Conservation (phyloP, 2,797 vertebrate genomes). For the Pampus argenteus region DNA sequence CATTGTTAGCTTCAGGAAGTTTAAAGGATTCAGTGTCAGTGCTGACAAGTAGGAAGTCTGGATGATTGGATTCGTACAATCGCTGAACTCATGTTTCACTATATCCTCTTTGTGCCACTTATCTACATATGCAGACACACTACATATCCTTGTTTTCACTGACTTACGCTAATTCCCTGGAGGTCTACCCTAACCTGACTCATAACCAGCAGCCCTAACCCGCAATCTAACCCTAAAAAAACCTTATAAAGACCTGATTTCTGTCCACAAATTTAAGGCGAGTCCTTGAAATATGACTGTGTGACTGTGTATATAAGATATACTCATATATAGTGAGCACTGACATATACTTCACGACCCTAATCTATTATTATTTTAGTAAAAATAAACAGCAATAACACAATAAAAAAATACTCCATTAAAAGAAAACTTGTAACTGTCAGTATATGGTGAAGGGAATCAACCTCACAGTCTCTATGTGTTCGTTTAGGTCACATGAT, state of each 20-base stretch:
- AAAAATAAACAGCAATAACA: not conserved
- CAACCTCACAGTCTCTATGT: not conserved
- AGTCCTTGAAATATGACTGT: not conserved
- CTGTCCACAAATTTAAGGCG: not conserved
- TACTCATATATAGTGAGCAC: not conserved
- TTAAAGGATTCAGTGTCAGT: not conserved
- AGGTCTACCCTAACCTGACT: not conserved
- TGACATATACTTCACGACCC: not conserved
- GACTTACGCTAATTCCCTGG: too few species aligned
- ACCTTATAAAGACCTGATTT: not conserved
- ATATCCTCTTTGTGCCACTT: not conserved
- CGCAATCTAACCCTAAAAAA: not conserved
- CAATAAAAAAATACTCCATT: not conserved
- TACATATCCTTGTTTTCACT: not conserved
- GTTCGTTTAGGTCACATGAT: not conserved
- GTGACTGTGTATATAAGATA: too few species aligned
- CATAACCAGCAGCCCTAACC: not conserved
- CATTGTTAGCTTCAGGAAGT: constrained; percentile 14
- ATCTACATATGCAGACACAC: not conserved
- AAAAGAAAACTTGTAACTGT: not conserved
- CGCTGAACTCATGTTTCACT: not conserved
- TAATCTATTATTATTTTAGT: not conserved
- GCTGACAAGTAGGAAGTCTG: not conserved
- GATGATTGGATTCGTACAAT: not conserved
- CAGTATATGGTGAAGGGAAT: too few species aligned